phyloP scores from a whole-genome alignment of 2,888 invertebrate genomes.

The Electrophaes corylata region DNA sequence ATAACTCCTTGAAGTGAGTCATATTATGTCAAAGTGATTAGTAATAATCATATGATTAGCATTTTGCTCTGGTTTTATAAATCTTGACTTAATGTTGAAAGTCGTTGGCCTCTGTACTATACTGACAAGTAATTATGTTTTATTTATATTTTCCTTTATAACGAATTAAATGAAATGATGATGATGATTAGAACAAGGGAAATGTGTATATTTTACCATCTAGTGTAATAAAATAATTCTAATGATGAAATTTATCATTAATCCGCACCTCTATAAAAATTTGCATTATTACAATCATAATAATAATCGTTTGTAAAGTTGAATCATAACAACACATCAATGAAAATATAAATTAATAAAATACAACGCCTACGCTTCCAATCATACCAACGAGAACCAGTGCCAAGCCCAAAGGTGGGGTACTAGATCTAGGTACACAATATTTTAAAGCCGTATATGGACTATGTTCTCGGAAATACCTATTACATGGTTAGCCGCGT shows the following conservation, averaged over 20 bases:
- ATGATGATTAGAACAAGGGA: constrained; percentile 15
- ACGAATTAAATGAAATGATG: too few relatives aligned
- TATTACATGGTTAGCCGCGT: neutral
- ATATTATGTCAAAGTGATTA: constrained; percentile 7
- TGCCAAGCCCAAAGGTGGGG: constrained; percentile 22
- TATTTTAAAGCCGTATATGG: constrained; percentile 11
- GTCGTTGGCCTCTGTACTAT: constrained; percentile 30
- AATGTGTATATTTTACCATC: constrained; percentile 5
- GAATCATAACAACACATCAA: neutral
- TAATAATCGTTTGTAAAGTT: neutral
- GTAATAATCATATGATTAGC: constrained; percentile 7
- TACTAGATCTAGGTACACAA: constrained; percentile 19
- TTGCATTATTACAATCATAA: neutral
- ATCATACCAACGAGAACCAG: constrained; percentile 15
- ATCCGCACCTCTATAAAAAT: neutral
- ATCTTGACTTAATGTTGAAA: constrained; percentile 28
- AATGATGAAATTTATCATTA: neutral
- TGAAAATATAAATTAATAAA: constrained; percentile 1
- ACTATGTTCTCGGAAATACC: constrained; percentile 17
- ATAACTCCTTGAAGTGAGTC: constrained; percentile 3
- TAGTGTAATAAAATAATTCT: neutral
- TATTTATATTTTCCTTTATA: constrained; percentile 35
- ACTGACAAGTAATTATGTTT: constrained; percentile 26
- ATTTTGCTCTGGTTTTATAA: neutral
- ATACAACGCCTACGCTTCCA: constrained; percentile 13